phyloP scores from a whole-genome alignment of 2,113 vertebrate genomes.

The Heloderma charlesbogerti region DNA sequence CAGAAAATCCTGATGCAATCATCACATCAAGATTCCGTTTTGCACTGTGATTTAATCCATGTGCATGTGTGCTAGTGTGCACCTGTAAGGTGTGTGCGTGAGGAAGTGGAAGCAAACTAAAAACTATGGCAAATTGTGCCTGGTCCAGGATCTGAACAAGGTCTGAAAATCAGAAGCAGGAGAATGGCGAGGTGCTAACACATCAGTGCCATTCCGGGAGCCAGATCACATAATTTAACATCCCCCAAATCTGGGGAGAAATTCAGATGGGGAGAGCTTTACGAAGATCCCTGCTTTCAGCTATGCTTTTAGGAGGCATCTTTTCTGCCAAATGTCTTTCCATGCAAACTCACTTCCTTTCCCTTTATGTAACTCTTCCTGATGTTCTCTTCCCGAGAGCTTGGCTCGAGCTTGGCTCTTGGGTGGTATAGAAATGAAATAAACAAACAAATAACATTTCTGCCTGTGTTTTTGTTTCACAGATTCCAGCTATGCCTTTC shows the following conservation, averaged over 20 bases:
- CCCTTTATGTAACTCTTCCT: background rate
- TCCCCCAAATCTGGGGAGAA: background rate
- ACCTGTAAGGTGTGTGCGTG: background rate
- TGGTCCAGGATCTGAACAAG: background rate
- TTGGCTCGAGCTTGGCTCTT: too few relatives aligned
- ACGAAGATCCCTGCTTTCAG: background rate
- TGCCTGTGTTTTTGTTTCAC: slow-evolving; percentile 39
- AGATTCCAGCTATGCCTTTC: slow-evolving; percentile 75
- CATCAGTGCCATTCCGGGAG: background rate
- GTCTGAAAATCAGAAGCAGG: background rate
- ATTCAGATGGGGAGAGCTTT: background rate
- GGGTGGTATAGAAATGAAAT: too few relatives aligned
- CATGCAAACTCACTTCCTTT: background rate
- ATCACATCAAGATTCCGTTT: background rate
- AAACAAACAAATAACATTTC: too few relatives aligned
- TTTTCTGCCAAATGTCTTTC: background rate
- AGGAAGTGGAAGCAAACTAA: background rate
- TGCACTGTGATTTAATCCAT: background rate
- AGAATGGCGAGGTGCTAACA: background rate
- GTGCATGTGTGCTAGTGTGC: background rate
- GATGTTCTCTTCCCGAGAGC: too few relatives aligned
- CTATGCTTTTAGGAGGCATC: background rate
- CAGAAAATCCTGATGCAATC: background rate
- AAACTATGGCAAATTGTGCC: background rate
- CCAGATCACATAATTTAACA: background rate